phyloP scores from a whole-genome alignment of 2,888 invertebrate genomes.

The Thelaira solivaga region DNA sequence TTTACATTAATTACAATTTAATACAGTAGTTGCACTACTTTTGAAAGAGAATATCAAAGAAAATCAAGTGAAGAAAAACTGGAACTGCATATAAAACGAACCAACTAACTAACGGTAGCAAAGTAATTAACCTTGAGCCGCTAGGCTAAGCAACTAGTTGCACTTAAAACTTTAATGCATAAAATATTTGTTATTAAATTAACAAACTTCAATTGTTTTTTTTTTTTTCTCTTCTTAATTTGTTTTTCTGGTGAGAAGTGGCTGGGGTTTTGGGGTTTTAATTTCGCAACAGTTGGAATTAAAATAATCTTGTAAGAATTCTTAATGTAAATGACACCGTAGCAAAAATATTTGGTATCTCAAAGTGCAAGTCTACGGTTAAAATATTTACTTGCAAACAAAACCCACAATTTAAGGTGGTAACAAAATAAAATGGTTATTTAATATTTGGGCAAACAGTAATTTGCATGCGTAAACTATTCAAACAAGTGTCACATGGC shows the following conservation, averaged over 20 bases:
- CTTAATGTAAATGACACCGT: slow-evolving; percentile 43
- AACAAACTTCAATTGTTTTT: not conserved
- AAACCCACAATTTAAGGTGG: slow-evolving; percentile 22
- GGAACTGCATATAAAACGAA: not conserved
- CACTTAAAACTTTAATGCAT: not conserved
- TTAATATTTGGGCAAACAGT: not conserved
- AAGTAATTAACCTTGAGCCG: slow-evolving; percentile 48
- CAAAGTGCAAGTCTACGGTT: slow-evolving; percentile 27
- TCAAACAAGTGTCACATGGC: not conserved
- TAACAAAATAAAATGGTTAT: slow-evolving; percentile 1
- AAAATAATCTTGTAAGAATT: slow-evolving; percentile 24
- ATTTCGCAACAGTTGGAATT: slow-evolving; percentile 16
- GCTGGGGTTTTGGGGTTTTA: slow-evolving; percentile 26
- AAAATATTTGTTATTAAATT: slow-evolving; percentile 5
- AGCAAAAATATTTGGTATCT: slow-evolving; percentile 25
- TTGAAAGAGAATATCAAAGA: not conserved
- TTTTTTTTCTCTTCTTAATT: no score
- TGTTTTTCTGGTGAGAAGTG: not conserved
- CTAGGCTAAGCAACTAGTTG: not conserved
- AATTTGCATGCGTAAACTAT: not conserved
- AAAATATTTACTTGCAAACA: slow-evolving; percentile 43
- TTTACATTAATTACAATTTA: not conserved
- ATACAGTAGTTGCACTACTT: not conserved
- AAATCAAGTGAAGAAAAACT: slow-evolving; percentile 8
- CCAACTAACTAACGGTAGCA: slow-evolving; percentile 40